Evolutionary conservation across 2,888 invertebrate species (phyloP).

Genomic region (Cyaniris semiargus): DNA sequence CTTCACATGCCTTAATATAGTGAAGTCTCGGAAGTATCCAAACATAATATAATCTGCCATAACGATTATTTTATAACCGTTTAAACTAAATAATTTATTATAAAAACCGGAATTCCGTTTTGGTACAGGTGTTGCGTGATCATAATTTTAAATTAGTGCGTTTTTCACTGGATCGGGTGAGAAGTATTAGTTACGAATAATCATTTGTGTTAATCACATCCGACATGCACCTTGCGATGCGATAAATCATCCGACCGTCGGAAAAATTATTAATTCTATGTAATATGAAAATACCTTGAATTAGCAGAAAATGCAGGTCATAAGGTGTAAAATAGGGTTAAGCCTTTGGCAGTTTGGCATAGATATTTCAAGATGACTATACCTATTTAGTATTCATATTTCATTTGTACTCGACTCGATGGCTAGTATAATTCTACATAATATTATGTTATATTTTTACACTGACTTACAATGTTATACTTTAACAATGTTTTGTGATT

Average conservation of each 20-base stretch:
- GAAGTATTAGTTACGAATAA: constrained; percentile 22
- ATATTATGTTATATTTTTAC: too few species aligned
- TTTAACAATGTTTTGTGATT: too few species aligned
- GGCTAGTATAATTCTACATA: too few species aligned
- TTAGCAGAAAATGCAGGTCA: not conserved
- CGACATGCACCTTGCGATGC: not conserved
- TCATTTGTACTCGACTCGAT: too few species aligned
- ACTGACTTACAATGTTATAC: too few species aligned
- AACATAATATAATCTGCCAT: not conserved
- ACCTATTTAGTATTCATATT: too few species aligned
- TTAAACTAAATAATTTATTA: not conserved
- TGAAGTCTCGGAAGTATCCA: not conserved
- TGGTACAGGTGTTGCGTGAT: not conserved
- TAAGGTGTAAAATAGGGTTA: not conserved
- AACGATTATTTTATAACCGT: not conserved
- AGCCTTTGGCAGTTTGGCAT: too few species aligned
- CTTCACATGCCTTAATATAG: too few species aligned
- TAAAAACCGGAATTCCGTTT: constrained; percentile 26
- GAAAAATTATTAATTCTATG: not conserved
- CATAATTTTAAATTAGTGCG: not conserved
- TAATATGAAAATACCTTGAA: not conserved
- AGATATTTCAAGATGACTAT: too few species aligned
- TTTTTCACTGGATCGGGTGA: not conserved
- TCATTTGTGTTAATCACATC: not conserved
- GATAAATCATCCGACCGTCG: not conserved